These are phyloP conservation scores for Plutomurus gul DNA, from an alignment of 1,140 invertebrate species.

Conservation along the genomic window DNA sequence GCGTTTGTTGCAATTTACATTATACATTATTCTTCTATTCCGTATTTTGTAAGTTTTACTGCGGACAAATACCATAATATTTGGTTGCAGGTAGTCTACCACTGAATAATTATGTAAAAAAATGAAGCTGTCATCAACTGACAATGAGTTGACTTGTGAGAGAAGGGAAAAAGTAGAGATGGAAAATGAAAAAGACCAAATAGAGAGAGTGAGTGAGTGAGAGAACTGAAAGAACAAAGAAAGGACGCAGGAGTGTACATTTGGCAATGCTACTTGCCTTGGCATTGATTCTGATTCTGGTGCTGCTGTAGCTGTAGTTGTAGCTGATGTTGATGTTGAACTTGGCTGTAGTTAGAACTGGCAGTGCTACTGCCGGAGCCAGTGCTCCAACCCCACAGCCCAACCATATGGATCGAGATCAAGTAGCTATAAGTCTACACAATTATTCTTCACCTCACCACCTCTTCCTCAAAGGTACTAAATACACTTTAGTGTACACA, in stretches of 20 bases:
- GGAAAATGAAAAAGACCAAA: neutral
- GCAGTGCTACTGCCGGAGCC: neutral
- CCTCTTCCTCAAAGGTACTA: neutral
- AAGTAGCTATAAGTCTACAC: neutral
- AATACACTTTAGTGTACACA: conserved; percentile 6
- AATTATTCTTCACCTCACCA: neutral
- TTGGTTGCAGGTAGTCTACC: too few relatives aligned
- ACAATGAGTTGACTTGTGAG: neutral
- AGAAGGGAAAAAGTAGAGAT: neutral
- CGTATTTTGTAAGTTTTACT: too few relatives aligned
- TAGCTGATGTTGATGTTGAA: neutral
- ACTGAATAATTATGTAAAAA: too few relatives aligned
- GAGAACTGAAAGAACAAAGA: conserved; percentile 47
- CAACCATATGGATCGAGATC: conserved; percentile 42
- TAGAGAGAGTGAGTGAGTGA: neutral
- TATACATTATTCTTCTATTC: too few relatives aligned
- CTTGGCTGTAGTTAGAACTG: neutral
- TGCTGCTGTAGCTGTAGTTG: neutral
- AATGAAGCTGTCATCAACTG: neutral
- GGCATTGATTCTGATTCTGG: conserved; percentile 39
- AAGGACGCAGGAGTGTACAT: conserved; percentile 45
- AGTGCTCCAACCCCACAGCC: conserved; percentile 42
- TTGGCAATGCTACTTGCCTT: conserved; percentile 46
- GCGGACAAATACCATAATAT: too few relatives aligned
- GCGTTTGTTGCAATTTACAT: too few relatives aligned